These are phyloP conservation scores for Aegithalos caudatus DNA, from an alignment of 2,113 vertebrate genomes.

Conservation along the genomic window DNA sequence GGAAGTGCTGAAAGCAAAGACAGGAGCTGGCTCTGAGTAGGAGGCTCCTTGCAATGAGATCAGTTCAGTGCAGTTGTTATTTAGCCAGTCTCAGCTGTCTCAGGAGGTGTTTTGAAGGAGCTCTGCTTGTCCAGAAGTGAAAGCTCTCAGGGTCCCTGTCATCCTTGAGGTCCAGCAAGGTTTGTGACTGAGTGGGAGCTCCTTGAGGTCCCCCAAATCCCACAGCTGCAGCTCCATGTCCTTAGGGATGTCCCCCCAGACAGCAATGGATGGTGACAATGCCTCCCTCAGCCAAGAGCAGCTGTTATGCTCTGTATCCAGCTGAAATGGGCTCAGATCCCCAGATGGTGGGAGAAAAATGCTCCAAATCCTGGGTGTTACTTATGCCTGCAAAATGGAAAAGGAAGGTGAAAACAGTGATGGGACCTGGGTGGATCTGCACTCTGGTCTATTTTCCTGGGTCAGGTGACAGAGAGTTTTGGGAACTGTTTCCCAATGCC, in stretches of 20 bases:
- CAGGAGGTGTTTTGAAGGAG: neutral
- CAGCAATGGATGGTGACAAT: neutral
- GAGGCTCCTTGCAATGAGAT: neutral
- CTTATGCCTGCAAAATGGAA: neutral
- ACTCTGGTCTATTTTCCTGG: neutral
- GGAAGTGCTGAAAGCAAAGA: neutral
- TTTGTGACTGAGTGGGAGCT: neutral
- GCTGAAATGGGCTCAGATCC: neutral
- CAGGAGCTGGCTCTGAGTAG: neutral
- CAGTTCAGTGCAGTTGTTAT: neutral
- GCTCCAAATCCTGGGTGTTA: neutral
- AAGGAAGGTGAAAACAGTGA: neutral
- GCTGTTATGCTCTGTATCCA: neutral
- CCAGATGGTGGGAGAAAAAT: neutral
- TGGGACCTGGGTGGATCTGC: neutral
- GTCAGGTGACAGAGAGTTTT: neutral
- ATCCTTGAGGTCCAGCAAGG: neutral
- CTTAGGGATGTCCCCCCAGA: neutral
- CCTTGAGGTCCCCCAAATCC: neutral
- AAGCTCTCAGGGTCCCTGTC: rapidly evolving
- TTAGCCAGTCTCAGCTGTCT: neutral
- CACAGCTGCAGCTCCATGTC: neutral
- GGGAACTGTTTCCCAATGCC: neutral
- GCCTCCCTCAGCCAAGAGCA: neutral
- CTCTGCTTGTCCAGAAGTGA: neutral